phyloP scores from a whole-genome alignment of 1,140 invertebrate species.

The Ptiloglossa arizonensis region DNA sequence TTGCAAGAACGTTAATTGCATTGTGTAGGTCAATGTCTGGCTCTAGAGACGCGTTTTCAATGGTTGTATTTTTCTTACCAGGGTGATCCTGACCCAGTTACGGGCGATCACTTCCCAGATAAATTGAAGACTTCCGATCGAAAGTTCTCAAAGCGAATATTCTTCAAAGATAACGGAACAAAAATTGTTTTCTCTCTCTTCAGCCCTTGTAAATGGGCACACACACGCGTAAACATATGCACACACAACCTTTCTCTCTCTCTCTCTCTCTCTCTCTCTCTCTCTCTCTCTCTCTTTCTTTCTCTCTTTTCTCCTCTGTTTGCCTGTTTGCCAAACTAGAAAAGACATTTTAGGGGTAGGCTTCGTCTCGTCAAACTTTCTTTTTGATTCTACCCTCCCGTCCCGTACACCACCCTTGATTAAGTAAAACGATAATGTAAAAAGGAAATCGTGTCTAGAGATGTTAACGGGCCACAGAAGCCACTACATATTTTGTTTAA shows the following conservation, averaged over 20 bases:
- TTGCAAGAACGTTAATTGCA: constrained; percentile 20
- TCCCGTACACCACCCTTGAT: constrained; percentile 41
- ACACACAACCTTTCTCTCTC: constrained; percentile 6
- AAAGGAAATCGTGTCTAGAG: constrained; percentile 21
- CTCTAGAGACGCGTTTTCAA: neutral
- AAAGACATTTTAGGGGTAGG: constrained; percentile 14
- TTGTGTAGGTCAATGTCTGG: constrained; percentile 23
- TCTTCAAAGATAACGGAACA: neutral
- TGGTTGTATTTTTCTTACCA: neutral
- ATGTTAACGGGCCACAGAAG: constrained; percentile 24
- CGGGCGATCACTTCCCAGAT: neutral
- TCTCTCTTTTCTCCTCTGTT: neutral
- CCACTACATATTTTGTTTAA: constrained; percentile 34
- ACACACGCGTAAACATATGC: constrained; percentile 6
- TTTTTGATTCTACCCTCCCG: constrained; percentile 40
- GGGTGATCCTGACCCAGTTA: neutral
- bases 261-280: constrained; percentile 22
- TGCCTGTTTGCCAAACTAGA: constrained; percentile 35
- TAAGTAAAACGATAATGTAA: constrained; percentile 13
- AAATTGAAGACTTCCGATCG: neutral
- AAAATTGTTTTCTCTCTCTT: neutral
- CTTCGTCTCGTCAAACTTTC: constrained; percentile 14
- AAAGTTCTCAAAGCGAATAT: constrained; percentile 29
- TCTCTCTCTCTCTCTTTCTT: neutral
- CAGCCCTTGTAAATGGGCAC: constrained; percentile 18